Conservation (phyloP, 1,140 invertebrate genomes). For the Drosophila neocordata region DNA sequence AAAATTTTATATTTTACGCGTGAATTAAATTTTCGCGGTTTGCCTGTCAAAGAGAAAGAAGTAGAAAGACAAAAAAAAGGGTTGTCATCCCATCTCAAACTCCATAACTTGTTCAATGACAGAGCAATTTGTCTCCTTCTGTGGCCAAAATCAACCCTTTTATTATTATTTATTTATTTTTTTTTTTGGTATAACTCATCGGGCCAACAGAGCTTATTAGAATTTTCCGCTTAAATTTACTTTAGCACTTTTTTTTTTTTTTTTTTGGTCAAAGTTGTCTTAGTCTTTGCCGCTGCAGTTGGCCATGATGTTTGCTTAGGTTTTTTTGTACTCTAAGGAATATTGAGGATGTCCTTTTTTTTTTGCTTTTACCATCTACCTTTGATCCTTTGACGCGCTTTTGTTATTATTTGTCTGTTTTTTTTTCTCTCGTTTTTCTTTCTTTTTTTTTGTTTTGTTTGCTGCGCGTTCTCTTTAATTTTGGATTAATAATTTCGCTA, state of each 20-base stretch:
- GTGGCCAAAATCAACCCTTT: conserved; percentile 32
- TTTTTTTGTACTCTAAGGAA: conserved; percentile 45
- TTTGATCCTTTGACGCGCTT: conserved; percentile 79
- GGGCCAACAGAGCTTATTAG: conserved; percentile 63
- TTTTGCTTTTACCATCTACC: conserved; percentile 56
- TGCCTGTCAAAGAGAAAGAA: conserved; percentile 24
- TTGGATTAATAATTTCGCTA: conserved; percentile 63
- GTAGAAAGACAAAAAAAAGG: too few species aligned
- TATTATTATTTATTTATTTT: conserved; percentile 19
- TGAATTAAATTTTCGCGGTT: conserved; percentile 77
- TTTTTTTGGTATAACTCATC: conserved; percentile 12
- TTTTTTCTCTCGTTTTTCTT: conserved; percentile 2
- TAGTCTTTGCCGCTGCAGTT: conserved; percentile 37
- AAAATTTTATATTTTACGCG: conserved; percentile 71
- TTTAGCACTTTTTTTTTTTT: conserved; percentile 49
- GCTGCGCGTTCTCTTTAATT: conserved; percentile 60
- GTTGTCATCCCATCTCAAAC: not conserved
- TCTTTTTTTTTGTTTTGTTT: conserved; percentile 25
- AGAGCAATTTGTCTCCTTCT: conserved; percentile 9
- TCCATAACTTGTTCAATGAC: not conserved
- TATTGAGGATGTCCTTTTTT: conserved; percentile 23
- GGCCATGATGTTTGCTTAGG: conserved; percentile 67
- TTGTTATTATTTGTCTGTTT: conserved; percentile 41
- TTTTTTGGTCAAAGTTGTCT: conserved; percentile 53
- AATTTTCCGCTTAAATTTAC: conserved; percentile 80